These are phyloP conservation scores for Tachystola acroxantha DNA, from an alignment of 2,888 invertebrate genomes.

Conservation along the genomic window DNA sequence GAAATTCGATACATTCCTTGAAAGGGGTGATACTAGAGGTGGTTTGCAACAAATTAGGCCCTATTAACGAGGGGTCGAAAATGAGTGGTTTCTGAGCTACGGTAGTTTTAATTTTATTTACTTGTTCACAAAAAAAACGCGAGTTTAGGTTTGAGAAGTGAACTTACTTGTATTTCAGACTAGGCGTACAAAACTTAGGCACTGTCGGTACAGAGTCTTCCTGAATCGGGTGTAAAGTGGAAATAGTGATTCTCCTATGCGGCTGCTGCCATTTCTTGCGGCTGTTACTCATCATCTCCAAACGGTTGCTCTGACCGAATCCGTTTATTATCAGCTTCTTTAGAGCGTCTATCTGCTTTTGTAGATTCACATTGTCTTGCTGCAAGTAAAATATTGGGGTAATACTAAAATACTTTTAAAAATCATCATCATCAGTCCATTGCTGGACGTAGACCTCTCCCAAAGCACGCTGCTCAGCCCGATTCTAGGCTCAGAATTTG, in stretches of 20 bases:
- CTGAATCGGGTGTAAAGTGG: constrained; percentile 34
- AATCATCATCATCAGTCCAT: too few species aligned
- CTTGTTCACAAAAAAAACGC: too few species aligned
- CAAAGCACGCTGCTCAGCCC: not conserved
- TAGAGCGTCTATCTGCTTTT: constrained; percentile 46
- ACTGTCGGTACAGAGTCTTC: constrained; percentile 29
- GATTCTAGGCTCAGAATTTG: too few species aligned
- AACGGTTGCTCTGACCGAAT: constrained; percentile 37
- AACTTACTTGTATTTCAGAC: constrained; percentile 64
- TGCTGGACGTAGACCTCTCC: too few species aligned
- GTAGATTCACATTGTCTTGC: constrained; percentile 53
- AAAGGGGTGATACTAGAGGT: too few species aligned
- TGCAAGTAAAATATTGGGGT: too few species aligned
- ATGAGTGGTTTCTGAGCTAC: too few species aligned
- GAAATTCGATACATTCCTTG: too few species aligned
- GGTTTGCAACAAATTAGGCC: too few species aligned
- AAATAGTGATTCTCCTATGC: constrained; percentile 53
- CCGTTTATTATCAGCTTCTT: constrained; percentile 57
- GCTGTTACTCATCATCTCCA: constrained; percentile 33
- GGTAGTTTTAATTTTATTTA: too few species aligned
- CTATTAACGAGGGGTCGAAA: too few species aligned
- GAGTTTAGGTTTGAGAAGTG: too few species aligned
- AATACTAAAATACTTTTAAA: not conserved
- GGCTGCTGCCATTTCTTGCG: constrained; percentile 38
- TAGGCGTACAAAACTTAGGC: constrained; percentile 56